Percentiles rank a stretch among this genome's conserved stretches.
phyloP scores from a whole-genome alignment of 92 coral and sea anemone species.

The Pocillopora meandrina region DNA sequence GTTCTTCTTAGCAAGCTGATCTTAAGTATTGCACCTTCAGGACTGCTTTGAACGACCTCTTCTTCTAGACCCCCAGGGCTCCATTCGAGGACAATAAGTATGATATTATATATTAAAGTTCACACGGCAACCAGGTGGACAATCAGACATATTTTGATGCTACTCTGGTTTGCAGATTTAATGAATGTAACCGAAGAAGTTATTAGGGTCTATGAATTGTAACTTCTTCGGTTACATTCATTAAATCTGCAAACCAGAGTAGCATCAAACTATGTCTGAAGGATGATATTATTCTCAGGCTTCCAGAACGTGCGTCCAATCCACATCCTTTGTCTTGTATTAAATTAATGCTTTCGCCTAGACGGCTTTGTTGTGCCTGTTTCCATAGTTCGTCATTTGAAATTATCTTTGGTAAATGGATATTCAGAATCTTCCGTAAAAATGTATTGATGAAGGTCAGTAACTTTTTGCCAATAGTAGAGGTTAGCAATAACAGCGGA shows the following conservation, averaged over 20 bases:
- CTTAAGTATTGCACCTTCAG: neutral
- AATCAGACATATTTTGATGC: no score
- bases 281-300: neutral
- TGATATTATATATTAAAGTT: neutral
- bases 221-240: no score
- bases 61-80: neutral
- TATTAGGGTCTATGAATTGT: no score
- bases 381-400: neutral
- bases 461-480: neutral
- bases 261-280: neutral
- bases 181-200: no score
- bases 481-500: no score
- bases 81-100: neutral
- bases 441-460: neutral
- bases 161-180: no score
- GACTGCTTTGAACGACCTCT: neutral
- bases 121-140: no score
- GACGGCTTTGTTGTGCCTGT: neutral
- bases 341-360: neutral
- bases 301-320: neutral
- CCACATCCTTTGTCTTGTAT: no score
- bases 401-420: neutral
- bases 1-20: no score
- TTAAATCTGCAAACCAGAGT: no score
- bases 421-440: neutral